Percentiles rank a stretch among this genome's conserved stretches.
Evolutionary conservation across 2,797 vertebrate species (phyloP).

Genomic region (Todus mexicanus): DNA sequence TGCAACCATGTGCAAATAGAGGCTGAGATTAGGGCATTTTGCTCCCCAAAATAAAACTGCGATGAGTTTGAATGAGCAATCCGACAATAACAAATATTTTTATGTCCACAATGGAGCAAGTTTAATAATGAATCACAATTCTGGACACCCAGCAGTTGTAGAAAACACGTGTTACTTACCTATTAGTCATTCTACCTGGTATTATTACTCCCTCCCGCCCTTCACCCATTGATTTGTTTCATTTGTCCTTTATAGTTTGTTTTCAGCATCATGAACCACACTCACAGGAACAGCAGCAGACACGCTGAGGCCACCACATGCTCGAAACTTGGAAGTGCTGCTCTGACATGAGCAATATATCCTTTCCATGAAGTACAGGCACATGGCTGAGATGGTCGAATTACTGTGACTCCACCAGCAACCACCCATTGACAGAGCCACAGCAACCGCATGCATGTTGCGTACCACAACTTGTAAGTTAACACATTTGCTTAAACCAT

Average conservation of each 20-base stretch:
- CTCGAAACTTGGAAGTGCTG: neutral
- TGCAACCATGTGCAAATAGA: neutral
- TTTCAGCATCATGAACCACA: neutral
- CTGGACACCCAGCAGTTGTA: neutral
- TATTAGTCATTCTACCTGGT: neutral
- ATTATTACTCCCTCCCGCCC: neutral
- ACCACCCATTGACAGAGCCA: neutral
- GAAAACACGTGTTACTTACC: neutral
- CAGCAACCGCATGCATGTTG: rapidly evolving
- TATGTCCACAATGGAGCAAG: neutral
- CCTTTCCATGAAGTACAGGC: neutral
- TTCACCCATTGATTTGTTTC: neutral
- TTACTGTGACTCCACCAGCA: neutral
- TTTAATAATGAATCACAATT: neutral
- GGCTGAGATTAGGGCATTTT: neutral
- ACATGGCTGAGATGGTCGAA: neutral
- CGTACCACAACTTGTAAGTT: neutral
- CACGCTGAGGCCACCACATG: neutral
- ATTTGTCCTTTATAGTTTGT: neutral
- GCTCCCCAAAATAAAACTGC: neutral
- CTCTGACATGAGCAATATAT: neutral
- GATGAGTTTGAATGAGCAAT: neutral
- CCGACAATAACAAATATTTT: neutral
- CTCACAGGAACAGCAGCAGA: neutral
- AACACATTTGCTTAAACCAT: neutral